Evolutionary conservation across 1,140 invertebrate genomes (phyloP).

Genomic region (Zaprionus inermis): DNA sequence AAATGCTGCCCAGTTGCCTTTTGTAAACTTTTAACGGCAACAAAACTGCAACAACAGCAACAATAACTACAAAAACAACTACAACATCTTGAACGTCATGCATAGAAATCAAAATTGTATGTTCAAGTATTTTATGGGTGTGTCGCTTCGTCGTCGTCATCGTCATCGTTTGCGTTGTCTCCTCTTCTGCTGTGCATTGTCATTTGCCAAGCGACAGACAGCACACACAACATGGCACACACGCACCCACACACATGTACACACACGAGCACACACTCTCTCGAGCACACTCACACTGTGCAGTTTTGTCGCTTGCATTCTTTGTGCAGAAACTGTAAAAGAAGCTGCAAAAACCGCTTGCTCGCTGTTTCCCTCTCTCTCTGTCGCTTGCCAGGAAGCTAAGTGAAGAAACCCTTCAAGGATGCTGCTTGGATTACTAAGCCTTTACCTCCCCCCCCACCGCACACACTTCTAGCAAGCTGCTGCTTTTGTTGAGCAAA

Average conservation of each 20-base stretch:
- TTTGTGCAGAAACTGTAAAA: constrained; percentile 12
- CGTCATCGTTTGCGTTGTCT: constrained; percentile 20
- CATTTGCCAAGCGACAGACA: constrained; percentile 34
- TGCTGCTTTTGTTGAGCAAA: constrained; percentile 3
- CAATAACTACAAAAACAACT: constrained; percentile 15
- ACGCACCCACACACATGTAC: constrained; percentile 16
- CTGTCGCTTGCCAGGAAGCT: constrained; percentile 30
- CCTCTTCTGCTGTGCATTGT: constrained; percentile 38
- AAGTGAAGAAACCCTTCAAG: constrained; percentile 54
- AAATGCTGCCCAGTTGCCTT: constrained; percentile 53
- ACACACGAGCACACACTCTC: constrained; percentile 18
- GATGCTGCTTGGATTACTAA: constrained; percentile 25
- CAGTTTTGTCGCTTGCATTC: constrained; percentile 48
- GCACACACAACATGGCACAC: constrained; percentile 24
- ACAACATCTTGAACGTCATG: constrained; percentile 33
- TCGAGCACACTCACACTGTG: constrained; percentile 12
- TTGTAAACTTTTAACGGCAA: constrained; percentile 32
- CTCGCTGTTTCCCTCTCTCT: constrained; percentile 11
- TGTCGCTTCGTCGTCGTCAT: constrained; percentile 30
- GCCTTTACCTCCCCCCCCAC: too few species aligned
- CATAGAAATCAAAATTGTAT: constrained; percentile 72
- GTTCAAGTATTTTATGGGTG: constrained; percentile 54
- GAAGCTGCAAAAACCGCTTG: constrained; percentile 24
- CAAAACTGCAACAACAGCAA: constrained; percentile 4
- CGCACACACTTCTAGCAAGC: not conserved